A percentile compares a stretch with the other conserved stretches of the same genome.
Conservation (phyloP, 2,888 invertebrate genomes). For the Monochamus alternatus region DNA sequence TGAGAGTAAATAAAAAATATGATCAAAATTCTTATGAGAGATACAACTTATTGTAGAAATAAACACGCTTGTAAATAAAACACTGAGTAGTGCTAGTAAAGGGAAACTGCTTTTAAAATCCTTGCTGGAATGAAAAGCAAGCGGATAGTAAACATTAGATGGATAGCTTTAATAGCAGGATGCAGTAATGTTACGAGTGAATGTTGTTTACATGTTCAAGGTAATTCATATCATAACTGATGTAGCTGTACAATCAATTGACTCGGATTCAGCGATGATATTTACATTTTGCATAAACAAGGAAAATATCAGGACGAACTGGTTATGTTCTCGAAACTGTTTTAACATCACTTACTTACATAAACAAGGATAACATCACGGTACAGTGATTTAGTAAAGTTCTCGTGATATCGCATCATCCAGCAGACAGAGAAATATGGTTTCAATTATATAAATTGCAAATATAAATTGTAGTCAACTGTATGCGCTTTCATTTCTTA, state of each 20-base stretch:
- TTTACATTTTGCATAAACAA: neutral
- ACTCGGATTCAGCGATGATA: neutral
- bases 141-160: conserved; percentile 10
- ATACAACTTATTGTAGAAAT: no score
- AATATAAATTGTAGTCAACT: no score
- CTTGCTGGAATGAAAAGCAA: neutral
- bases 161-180: conserved; percentile 20
- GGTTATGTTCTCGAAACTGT: neutral
- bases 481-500: no score
- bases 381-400: no score
- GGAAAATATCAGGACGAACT: conserved; percentile 7
- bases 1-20: no score
- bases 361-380: neutral
- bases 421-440: no score
- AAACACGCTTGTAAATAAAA: no score
- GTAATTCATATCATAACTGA: conserved; percentile 13
- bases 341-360: neutral
- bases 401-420: no score
- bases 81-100: no score
- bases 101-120: no score
- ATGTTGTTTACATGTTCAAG: conserved; percentile 25
- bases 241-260: conserved; percentile 4
- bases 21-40: no score
- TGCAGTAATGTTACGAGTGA: conserved; percentile 25
- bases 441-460: no score